These are phyloP conservation scores for Sesia apiformis DNA, from an alignment of 2,888 invertebrate genomes.

Conservation along the genomic window DNA sequence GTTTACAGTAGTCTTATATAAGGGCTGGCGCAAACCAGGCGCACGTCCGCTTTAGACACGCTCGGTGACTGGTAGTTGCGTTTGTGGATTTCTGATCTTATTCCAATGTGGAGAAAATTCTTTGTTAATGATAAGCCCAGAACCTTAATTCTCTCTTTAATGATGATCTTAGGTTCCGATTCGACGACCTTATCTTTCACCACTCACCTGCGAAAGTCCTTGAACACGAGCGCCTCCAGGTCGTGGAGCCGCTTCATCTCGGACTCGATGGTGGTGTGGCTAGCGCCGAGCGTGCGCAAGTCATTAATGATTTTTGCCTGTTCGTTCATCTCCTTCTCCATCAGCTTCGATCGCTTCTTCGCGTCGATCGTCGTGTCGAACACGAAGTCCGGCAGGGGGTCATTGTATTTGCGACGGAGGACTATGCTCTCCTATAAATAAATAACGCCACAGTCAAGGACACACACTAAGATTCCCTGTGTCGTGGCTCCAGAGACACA, in stretches of 20 bases:
- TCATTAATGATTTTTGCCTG: conserved; percentile 97
- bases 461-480: too few relatives aligned
- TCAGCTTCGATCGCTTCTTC: conserved; percentile 90
- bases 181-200: too few relatives aligned
- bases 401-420: conserved; percentile 79
- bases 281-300: conserved; percentile 89
- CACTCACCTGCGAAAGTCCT: conserved; percentile 86
- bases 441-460: neutral
- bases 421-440: conserved; percentile 77
- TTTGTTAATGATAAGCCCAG: too few relatives aligned
- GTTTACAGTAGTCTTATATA: too few relatives aligned
- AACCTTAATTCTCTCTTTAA: too few relatives aligned
- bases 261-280: conserved; percentile 91
- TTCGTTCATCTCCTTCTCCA: conserved; percentile 98
- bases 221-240: conserved; percentile 93
- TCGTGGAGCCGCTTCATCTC: conserved; percentile 95
- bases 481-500: too few relatives aligned
- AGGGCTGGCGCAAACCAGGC: too few relatives aligned
- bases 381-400: conserved; percentile 87
- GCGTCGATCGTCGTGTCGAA: conserved; percentile 87
- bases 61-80: too few relatives aligned
- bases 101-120: too few relatives aligned
- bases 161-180: too few relatives aligned
- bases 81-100: too few relatives aligned
- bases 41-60: too few relatives aligned